phyloP scores from a whole-genome alignment of 2,113 vertebrate genomes.

The Odontesthes bonariensis region DNA sequence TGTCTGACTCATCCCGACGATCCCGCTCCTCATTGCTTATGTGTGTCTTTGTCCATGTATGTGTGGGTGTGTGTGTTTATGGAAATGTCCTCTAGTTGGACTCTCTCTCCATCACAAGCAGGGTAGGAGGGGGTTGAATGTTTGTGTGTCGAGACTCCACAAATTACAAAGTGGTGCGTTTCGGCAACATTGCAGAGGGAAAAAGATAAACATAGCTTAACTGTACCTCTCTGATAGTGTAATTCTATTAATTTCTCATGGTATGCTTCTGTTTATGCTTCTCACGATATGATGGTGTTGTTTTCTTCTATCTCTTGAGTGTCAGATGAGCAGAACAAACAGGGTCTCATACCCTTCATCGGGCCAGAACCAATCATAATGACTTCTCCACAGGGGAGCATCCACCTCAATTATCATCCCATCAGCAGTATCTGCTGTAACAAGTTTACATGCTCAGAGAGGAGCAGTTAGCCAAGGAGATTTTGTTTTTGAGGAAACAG shows the following conservation, averaged over 20 bases:
- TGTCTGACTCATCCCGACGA: constrained; percentile 72
- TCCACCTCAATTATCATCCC: constrained; percentile 63
- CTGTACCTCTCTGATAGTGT: constrained; percentile 17
- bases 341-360: constrained; percentile 45
- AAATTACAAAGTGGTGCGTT: constrained; percentile 59
- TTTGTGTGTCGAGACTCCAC: constrained; percentile 58
- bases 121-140: constrained; percentile 41
- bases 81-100: constrained; percentile 68
- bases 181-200: constrained; percentile 26
- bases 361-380: constrained; percentile 69
- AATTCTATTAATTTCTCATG: constrained; percentile 17
- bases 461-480: constrained; percentile 30
- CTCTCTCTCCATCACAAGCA: constrained; percentile 33
- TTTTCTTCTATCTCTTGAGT: constrained; percentile 27
- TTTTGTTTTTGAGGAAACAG: constrained; percentile 27
- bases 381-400: constrained; percentile 72
- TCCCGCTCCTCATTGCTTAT: constrained; percentile 44
- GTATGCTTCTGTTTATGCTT: constrained; percentile 5
- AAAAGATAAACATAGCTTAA: constrained; percentile 40
- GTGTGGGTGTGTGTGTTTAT: constrained; percentile 65
- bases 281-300: constrained; percentile 20
- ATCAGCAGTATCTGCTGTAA: constrained; percentile 38
- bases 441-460: constrained; percentile 34
- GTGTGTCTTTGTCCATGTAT: constrained; percentile 30
- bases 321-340: constrained; percentile 47